Conservation (phyloP, 2,888 invertebrate genomes). For the Dione vanillae region DNA sequence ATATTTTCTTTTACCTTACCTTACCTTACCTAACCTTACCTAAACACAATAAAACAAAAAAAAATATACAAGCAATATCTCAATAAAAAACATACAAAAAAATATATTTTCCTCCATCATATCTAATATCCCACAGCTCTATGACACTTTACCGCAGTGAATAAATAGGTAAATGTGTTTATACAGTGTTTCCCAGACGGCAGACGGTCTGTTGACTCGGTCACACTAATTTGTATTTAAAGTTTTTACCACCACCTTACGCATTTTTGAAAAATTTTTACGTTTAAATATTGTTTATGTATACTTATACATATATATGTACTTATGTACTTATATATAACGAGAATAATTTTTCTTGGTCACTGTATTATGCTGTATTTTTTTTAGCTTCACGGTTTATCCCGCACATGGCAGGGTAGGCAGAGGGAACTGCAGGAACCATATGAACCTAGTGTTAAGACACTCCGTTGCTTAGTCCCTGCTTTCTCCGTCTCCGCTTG, state of each 20-base stretch:
- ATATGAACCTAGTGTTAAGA: too few species aligned
- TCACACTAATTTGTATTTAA: conserved; percentile 42
- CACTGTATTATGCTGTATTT: too few species aligned
- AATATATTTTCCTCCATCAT: background rate
- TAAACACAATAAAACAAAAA: too few species aligned
- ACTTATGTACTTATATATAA: background rate
- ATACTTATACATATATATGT: background rate
- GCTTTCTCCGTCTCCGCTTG: too few species aligned
- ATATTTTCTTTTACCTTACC: too few species aligned
- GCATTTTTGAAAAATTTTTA: conserved; percentile 13
- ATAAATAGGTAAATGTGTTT: conserved; percentile 68
- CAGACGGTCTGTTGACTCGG: conserved; percentile 48
- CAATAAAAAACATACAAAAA: background rate
- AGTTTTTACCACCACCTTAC: conserved; percentile 38
- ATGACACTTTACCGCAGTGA: conserved; percentile 48
- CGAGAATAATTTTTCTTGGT: too few species aligned
- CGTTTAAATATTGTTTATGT: background rate
- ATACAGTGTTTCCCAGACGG: conserved; percentile 52
- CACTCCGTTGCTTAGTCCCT: too few species aligned
- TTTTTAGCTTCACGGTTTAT: too few species aligned
- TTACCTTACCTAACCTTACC: too few species aligned
- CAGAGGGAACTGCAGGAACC: too few species aligned
- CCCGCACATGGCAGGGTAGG: too few species aligned
- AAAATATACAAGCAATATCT: too few species aligned
- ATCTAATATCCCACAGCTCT: conserved; percentile 49